Evolutionary conservation across 2,888 invertebrate species (phyloP), one percentile per base, ranked within the genome.

Genomic region (Eutolmus rufibarbis): DNA sequence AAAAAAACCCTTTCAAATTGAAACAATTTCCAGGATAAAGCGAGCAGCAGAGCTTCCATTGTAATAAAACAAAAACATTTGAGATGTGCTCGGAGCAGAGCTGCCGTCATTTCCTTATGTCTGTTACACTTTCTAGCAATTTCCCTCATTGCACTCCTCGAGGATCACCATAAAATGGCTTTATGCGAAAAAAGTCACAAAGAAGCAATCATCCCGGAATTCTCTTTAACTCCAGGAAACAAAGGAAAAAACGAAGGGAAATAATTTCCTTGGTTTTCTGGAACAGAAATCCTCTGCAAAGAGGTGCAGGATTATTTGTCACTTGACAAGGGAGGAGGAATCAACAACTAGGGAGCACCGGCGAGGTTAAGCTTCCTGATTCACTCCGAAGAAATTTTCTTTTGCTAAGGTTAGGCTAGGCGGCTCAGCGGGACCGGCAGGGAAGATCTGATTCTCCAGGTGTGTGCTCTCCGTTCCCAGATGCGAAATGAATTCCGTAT

Each of bases 151-250:
- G 76, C 76, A 76, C 76, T 34, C 34, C 34, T 31, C 12, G n/a
- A 76, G 66, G 66, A 37, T 76, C 76, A 76, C 76, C 34, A 76
- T 76, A 76, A 76, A 76, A 76, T 34, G n/a, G 34, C 76, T 76
- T 76, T 76, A 34, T 76, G 34, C 14, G 34, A 37, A 34, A 31
- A 76, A 76, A 76, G 34, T 76, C 34, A 76, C 76, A 76, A 76
- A 76, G 76, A 76, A 76, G 76, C 76, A 76, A 76, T 76, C 37
- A 76, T 37, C 37, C 34, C 34, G 37, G 34, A 76, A 37, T 37
- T 76, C 76, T 76, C 76, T 76, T 76, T 76, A 34, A 76, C 76
- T 66, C 66, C 66, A 66, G 66, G 66, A 66, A 66, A 66, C 66
- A 66, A 66, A 23, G 28, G 66, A 66, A 66, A 66, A 66, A 66